Evolutionary conservation across 2,888 invertebrate genomes (phyloP), one percentile per base, ranked within the genome.

Genomic region (Bembecia ichneumoniformis): DNA sequence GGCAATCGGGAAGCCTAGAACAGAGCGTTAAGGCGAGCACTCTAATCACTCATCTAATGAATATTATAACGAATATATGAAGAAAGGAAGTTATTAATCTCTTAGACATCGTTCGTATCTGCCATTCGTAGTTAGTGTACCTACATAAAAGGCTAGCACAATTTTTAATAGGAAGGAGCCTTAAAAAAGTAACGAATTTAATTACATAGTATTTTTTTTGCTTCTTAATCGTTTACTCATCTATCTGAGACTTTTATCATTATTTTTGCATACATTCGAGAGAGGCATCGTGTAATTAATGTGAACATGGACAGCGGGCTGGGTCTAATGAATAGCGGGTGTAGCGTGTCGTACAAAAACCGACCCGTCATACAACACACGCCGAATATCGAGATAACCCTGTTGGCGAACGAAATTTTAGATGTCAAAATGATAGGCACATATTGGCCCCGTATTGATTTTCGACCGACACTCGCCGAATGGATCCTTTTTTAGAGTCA

Each of bases 341-440:
- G 79, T 77, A 68, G 64, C 67, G 66, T 76, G 75, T 76, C 77
- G 67, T 59, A 62, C 78, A 83, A 84, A 86, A 84, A 84, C 76
- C 74, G 75, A 62, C 63, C 58, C 67, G 76, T 80, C 81, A 82
- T 74, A 74, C 66, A 68, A 76, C 71, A 68, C 67, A 63, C 58
- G 51, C 58, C 55, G 57, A 61, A 64, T 65, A 44, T 44, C 44
- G 44, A 44, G 44, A 44, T 44, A 44, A 44, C 15, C 16, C 44
- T 44, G 44, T 28, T 46, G 20, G 11, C 46, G 34, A 5, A 44
- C 66, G 71, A 74, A 77, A 77, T 72, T 76, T 70, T 76, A 77
- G 76, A 82, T 81, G 77, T 76, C 74, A 77, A 81, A 82, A 81
- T 82, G 78, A 84, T 80, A 71, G 79, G 71, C 74, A 71, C 72